These are phyloP conservation scores for Mantis religiosa DNA, from an alignment of 2,888 invertebrate genomes.

Conservation along the genomic window DNA sequence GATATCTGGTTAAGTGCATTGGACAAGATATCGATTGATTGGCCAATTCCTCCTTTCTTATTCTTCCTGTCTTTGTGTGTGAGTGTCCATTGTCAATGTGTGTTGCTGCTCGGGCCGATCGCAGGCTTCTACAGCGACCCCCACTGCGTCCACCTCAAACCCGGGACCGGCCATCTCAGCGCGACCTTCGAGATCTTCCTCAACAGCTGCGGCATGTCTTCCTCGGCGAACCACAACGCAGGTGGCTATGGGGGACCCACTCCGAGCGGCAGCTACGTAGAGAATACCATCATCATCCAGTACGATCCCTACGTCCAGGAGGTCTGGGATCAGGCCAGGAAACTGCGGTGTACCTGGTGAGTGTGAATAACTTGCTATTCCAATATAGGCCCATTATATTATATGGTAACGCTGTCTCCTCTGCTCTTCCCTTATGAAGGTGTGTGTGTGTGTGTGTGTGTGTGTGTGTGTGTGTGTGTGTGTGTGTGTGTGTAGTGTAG, in stretches of 20 bases:
- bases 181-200: conserved; percentile 92
- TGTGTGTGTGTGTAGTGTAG: no score
- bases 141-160: conserved; percentile 87
- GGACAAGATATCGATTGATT: background rate
- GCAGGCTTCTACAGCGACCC: conserved; percentile 79
- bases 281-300: conserved; percentile 91
- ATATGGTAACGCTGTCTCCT: no score
- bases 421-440: no score
- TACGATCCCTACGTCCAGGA: conserved; percentile 93
- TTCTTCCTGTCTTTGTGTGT: background rate
- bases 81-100: background rate
- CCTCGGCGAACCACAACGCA: conserved; percentile 84
- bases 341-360: conserved; percentile 83
- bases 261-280: conserved; percentile 88
- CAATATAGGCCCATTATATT: no score
- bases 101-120: conserved; percentile 13
- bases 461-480: no score
- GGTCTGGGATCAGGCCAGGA: conserved; percentile 92
- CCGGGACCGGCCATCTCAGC: conserved; percentile 84
- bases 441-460: no score
- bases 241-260: conserved; percentile 75
- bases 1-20: background rate
- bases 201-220: conserved; percentile 90
- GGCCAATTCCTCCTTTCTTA: background rate
- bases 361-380: background rate